Evolutionary conservation across 2,797 vertebrate species (phyloP), one percentile per base, ranked within the genome.

Genomic region (Tangara arthus): DNA sequence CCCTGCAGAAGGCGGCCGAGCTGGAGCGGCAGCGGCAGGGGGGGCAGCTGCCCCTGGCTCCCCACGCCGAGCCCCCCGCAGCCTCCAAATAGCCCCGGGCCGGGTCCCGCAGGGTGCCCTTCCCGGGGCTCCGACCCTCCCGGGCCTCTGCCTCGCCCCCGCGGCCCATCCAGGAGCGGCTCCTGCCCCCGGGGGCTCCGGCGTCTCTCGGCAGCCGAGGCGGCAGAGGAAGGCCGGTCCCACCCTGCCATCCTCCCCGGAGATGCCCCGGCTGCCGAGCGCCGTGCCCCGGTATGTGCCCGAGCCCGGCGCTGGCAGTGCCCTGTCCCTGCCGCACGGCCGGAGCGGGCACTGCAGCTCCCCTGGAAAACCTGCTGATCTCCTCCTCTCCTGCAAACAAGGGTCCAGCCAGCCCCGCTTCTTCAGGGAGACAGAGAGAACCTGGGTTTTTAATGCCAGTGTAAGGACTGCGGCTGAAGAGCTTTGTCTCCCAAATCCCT

Each of bases 1-100:
- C 99, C 0, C 94, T 99, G 72, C 99, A 99, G 97, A 98, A 98
- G 91, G 99, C 99, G 0, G 99, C 99, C 0, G 99, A 99, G 97
- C 98, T 99, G 93, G 99, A 99, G 97, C 98, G 97, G 37, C 98
- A 98, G 97, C 98, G 96, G 95, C 97, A 98, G 97, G 94, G 97
- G 41, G 83, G 97, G 86, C 97, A 97, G 16, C 87, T 95, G 59
- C 93, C 97, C 41, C 89, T 94, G 2, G 89, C 32, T 4, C 94
- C 96, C 79, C 97, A 93, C 65, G 68, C 91, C 39, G 93, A 97
- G 49, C 56, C 96, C 35, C 61, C 91, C 0, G 87, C 88, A 32
- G 83, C 95, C 82, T 87, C 98, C 97, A 95, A 98, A 93, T 98
- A 98, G 57, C 49, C 37, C 20, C 1, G 21, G 80, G 82, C 57